These are phyloP conservation scores for Scelioninae gen. 1 DNA, from an alignment of 2,888 invertebrate species.

Conservation along the genomic window DNA sequence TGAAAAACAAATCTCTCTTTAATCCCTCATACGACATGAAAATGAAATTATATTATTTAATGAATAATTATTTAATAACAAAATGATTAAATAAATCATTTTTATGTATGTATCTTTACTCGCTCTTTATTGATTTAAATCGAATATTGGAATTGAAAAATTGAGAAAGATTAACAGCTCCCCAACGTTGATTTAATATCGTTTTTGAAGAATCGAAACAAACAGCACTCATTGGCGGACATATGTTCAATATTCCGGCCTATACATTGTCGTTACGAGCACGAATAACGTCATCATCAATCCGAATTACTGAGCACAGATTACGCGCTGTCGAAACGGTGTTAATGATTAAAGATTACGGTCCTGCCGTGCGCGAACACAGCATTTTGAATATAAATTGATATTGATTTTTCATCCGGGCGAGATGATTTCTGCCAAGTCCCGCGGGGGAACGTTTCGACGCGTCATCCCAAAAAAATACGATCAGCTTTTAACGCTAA, in stretches of 20 bases:
- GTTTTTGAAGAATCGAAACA: too few species aligned
- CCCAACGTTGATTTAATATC: too few species aligned
- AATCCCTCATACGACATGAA: too few species aligned
- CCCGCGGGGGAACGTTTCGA: constrained; percentile 14
- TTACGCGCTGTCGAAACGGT: constrained; percentile 52
- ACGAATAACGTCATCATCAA: constrained; percentile 46
- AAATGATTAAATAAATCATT: too few species aligned
- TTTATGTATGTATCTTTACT: too few species aligned
- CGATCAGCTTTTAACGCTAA: too few species aligned
- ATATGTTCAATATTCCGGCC: constrained; percentile 2
- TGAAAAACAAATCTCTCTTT: too few species aligned
- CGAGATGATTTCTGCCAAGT: constrained; percentile 23
- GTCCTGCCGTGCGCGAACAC: constrained; percentile 15
- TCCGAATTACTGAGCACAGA: constrained; percentile 47
- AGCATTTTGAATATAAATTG: constrained; percentile 60
- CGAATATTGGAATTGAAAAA: too few species aligned
- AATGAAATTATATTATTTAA: too few species aligned
- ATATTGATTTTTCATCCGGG: constrained; percentile 47
- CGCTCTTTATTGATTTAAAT: too few species aligned
- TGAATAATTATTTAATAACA: too few species aligned
- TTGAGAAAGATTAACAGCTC: too few species aligned
- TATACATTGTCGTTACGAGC: constrained; percentile 33
- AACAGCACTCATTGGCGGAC: background rate
- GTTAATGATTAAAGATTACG: constrained; percentile 58
- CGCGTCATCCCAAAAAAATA: constrained; percentile 29